Conservation (phyloP, 2,888 invertebrate species). For the Lasioglossum zephyrum region DNA sequence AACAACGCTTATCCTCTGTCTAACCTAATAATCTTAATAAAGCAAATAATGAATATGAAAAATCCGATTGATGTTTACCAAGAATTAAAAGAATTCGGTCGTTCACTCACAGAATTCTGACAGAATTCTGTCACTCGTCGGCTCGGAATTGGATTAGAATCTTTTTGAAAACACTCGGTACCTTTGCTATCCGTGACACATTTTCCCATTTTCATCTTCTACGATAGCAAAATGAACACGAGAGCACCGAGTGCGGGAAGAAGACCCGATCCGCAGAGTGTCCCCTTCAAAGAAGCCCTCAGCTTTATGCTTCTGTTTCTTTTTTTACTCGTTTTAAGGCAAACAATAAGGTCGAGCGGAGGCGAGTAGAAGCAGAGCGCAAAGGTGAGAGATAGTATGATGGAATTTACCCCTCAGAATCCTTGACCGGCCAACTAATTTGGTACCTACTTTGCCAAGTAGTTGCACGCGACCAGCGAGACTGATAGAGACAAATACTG, state of each 20-base stretch:
- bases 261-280: background rate
- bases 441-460: slow-evolving; percentile 15
- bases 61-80: background rate
- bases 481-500: slow-evolving; percentile 14
- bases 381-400: slow-evolving; percentile 18
- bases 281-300: background rate
- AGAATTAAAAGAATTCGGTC: background rate
- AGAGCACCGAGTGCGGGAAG: background rate
- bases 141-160: background rate
- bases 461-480: slow-evolving; percentile 15
- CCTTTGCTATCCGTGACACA: background rate
- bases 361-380: slow-evolving; percentile 9
- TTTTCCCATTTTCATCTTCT: slow-evolving; percentile 13
- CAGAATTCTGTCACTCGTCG: background rate
- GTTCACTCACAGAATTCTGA: background rate
- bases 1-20: background rate
- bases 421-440: slow-evolving; percentile 20
- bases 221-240: slow-evolving; percentile 8
- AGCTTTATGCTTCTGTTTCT: slow-evolving; percentile 4
- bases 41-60: background rate
- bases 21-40: background rate
- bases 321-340: slow-evolving; percentile 13
- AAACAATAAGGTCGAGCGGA: slow-evolving; percentile 19
- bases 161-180: background rate
- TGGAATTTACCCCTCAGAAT: slow-evolving; percentile 9